These are phyloP conservation scores for Trematocara zebra DNA, from an alignment of 2,113 vertebrate species.

Conservation along the genomic window DNA sequence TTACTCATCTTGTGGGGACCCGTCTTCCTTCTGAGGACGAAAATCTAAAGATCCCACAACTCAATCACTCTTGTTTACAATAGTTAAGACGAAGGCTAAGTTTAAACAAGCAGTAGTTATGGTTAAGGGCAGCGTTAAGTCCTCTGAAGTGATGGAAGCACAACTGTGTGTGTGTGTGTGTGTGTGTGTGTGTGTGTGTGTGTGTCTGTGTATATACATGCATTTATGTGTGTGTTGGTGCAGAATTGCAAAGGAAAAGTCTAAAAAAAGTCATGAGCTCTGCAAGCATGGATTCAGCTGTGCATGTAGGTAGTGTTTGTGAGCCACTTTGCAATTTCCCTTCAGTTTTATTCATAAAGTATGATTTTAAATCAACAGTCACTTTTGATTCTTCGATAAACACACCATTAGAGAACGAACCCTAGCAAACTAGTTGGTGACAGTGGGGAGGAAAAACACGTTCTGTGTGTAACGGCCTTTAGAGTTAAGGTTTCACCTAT, in stretches of 20 bases:
- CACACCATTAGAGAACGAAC: not conserved
- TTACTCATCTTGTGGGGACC: not conserved
- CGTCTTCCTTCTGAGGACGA: not conserved
- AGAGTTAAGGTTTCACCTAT: not conserved
- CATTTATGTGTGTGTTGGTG: not conserved
- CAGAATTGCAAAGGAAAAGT: not conserved
- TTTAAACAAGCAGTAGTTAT: not conserved
- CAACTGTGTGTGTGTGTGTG: not conserved
- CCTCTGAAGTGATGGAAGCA: not conserved
- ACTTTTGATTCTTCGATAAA: not conserved
- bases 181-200: not conserved
- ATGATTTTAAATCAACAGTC: not conserved
- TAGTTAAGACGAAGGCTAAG: not conserved
- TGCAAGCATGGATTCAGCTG: not conserved
- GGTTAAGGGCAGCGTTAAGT: not conserved
- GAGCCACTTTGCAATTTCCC: not conserved
- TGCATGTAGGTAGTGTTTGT: not conserved
- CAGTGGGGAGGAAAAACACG: not conserved
- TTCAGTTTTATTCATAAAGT: not conserved
- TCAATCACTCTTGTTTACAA: not conserved
- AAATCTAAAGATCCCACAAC: not conserved
- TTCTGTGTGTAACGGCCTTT: not conserved
- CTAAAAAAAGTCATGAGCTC: not conserved
- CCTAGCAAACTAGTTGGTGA: not conserved
- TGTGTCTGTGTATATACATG: not conserved